Percentiles rank a stretch among this genome's conserved stretches.
Evolutionary conservation across 2,797 vertebrate genomes (phyloP).

Genomic region (Falco columbarius): DNA sequence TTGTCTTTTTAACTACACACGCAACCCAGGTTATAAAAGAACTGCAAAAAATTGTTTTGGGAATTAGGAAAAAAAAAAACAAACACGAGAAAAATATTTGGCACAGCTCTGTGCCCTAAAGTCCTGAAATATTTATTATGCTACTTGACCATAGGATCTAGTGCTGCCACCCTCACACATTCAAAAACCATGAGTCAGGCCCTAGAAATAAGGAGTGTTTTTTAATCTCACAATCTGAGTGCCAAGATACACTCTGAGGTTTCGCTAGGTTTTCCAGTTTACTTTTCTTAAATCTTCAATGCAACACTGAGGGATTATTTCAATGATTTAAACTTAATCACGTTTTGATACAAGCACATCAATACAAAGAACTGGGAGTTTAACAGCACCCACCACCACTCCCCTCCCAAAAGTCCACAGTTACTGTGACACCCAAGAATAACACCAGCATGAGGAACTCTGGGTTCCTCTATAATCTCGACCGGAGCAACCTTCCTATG

Average conservation of each 20-base stretch:
- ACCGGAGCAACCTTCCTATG: accelerated
- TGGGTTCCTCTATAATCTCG: neutral
- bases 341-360: neutral
- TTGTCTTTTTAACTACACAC: neutral
- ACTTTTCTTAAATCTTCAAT: neutral
- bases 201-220: slow-evolving; percentile 36
- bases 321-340: neutral
- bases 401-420: neutral
- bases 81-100: neutral
- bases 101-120: slow-evolving; percentile 2
- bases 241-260: slow-evolving; percentile 40
- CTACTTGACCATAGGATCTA: slow-evolving; percentile 27
- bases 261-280: neutral
- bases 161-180: slow-evolving; percentile 5
- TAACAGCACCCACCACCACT: accelerated
- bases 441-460: neutral
- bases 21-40: neutral
- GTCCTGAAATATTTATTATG: slow-evolving; percentile 46
- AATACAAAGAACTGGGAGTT: neutral
- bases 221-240: slow-evolving; percentile 7
- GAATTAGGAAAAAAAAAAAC: neutral
- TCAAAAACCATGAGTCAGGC: slow-evolving; percentile 51
- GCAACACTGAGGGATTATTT: neutral
- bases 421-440: neutral
- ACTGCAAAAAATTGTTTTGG: neutral